Evolutionary conservation across 2,113 vertebrate genomes (phyloP).

Genomic region (Pelecanoides urinatrix): DNA sequence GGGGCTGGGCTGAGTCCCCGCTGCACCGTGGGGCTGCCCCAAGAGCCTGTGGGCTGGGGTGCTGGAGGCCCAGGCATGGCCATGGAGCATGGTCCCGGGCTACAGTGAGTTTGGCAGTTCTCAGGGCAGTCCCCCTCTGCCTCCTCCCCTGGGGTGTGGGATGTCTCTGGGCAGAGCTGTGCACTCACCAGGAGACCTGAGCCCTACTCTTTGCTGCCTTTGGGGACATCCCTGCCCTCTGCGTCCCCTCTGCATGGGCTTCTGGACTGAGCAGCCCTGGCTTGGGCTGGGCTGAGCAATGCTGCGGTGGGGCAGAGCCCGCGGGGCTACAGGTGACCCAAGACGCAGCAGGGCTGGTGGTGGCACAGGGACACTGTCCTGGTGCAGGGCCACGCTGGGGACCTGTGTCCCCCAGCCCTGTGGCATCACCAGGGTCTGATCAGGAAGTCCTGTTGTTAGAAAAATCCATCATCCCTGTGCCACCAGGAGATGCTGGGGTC

Average conservation of each 20-base stretch:
- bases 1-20: not conserved
- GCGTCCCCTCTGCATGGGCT: accelerated
- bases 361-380: not conserved
- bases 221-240: not conserved
- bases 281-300: not conserved
- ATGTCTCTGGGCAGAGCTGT: not conserved
- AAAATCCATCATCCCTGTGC: not conserved
- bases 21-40: accelerated
- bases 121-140: not conserved
- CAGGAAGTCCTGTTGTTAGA: not conserved
- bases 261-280: not conserved
- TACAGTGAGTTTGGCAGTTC: not conserved
- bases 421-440: not conserved
- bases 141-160: not conserved
- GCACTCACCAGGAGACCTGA: not conserved
- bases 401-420: not conserved
- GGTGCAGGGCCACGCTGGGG: not conserved
- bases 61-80: not conserved
- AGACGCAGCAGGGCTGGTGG: not conserved
- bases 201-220: not conserved
- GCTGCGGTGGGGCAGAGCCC: not conserved
- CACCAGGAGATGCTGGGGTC: not conserved
- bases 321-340: not conserved
- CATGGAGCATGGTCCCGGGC: not conserved
- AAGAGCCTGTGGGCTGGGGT: not conserved